A percentile compares a stretch with the other conserved stretches of the same genome.
Evolutionary conservation across 2,113 vertebrate genomes (phyloP).

Genomic region (Gallinago paraguaiae): DNA sequence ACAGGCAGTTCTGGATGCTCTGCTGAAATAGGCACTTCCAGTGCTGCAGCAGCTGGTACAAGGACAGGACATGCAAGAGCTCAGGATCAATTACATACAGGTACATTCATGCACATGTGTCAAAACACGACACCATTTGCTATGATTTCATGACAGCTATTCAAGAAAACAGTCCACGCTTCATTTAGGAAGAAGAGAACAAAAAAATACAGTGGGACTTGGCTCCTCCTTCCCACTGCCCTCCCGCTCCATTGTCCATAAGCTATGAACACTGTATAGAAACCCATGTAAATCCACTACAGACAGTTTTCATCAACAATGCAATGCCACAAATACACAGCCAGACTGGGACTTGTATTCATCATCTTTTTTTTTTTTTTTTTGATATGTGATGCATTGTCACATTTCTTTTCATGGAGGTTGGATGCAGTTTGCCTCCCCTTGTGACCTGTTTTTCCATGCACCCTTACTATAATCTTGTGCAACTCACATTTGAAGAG

Average conservation of each 20-base stretch:
- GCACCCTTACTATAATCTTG: fast-evolving
- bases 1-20: background rate
- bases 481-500: background rate
- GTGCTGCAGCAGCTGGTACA: background rate
- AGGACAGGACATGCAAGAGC: background rate
- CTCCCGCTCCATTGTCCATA: background rate
- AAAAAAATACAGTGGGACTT: background rate
- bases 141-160: background rate
- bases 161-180: background rate
- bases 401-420: background rate
- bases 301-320: background rate
- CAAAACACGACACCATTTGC: background rate
- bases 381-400: background rate
- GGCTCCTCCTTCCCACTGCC: background rate
- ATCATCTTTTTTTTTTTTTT: background rate
- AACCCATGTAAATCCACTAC: background rate
- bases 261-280: too few species aligned
- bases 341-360: background rate
- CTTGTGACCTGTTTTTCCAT: background rate
- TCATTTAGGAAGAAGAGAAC: background rate
- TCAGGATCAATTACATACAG: background rate
- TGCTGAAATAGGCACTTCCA: background rate
- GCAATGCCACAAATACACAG: background rate
- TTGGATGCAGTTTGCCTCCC: background rate
- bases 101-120: background rate